phyloP scores from a whole-genome alignment of 2,888 invertebrate species.

The Autographa gamma region DNA sequence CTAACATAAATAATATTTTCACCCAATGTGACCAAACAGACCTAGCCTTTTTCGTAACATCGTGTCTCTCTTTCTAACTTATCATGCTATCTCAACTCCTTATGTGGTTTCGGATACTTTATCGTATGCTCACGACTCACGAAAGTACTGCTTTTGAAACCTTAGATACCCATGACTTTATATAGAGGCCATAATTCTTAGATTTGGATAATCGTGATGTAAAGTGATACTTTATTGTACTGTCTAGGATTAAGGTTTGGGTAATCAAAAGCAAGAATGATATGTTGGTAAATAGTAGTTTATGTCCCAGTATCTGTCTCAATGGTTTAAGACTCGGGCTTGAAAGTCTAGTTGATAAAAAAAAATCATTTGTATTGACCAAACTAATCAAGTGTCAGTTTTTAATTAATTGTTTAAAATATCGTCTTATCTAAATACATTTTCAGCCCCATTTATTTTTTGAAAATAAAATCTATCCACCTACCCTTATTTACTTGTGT shows the following conservation, averaged over 20 bases:
- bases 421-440: no score
- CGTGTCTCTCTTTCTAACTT: conserved; percentile 21
- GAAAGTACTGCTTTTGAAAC: conserved; percentile 31
- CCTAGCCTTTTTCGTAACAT: conserved; percentile 36
- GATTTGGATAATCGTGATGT: background rate
- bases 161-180: conserved; percentile 30
- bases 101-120: conserved; percentile 36
- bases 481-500: no score
- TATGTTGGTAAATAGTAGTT: no score
- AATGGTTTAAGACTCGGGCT: no score
- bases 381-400: no score
- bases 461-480: no score
- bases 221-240: background rate
- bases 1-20: no score
- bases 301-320: no score
- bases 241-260: background rate
- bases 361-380: no score
- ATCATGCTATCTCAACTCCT: conserved; percentile 29
- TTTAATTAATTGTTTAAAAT: no score
- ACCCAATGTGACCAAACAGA: background rate
- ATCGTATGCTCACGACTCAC: conserved; percentile 33
- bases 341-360: no score
- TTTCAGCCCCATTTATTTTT: no score
- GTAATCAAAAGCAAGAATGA: background rate
- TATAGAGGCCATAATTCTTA: background rate